These are phyloP conservation scores for Lamproptera curius DNA, from an alignment of 2,888 invertebrate species.

Conservation along the genomic window DNA sequence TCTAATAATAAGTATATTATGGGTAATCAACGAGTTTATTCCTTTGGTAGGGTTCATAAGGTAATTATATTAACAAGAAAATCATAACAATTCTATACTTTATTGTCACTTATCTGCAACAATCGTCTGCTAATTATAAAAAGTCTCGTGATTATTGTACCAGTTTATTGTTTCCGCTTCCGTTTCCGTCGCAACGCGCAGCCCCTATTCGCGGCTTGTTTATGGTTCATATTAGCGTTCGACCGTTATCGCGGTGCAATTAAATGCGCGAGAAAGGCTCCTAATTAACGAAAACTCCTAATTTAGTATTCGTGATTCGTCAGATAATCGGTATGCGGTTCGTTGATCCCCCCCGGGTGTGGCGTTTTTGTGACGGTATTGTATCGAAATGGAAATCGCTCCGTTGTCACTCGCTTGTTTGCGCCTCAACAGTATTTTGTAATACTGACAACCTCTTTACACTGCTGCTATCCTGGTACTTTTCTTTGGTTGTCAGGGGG, in stretches of 20 bases:
- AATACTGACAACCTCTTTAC: too few species aligned
- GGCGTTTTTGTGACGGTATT: conserved; percentile 11
- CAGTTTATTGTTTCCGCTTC: neutral
- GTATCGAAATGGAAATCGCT: conserved; percentile 13
- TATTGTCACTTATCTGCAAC: too few species aligned
- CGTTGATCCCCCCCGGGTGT: conserved; percentile 18
- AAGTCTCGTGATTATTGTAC: neutral
- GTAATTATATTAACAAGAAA: too few species aligned
- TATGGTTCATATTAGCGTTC: too few species aligned
- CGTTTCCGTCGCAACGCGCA: conserved; percentile 2
- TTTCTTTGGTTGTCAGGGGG: too few species aligned
- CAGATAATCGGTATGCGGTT: conserved; percentile 4
- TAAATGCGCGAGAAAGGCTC: neutral
- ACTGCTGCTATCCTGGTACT: too few species aligned
- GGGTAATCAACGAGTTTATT: too few species aligned
- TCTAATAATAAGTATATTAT: too few species aligned
- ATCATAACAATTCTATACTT: too few species aligned
- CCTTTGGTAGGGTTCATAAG: too few species aligned
- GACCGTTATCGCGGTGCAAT: neutral
- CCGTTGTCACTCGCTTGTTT: neutral
- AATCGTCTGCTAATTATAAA: too few species aligned
- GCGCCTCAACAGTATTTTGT: neutral
- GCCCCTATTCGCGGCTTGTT: too few species aligned
- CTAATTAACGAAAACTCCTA: conserved; percentile 7
- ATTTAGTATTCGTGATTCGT: conserved; percentile 10